These are phyloP conservation scores for Lepidonotus clava DNA, from an alignment of 2,888 invertebrate genomes.

Conservation along the genomic window DNA sequence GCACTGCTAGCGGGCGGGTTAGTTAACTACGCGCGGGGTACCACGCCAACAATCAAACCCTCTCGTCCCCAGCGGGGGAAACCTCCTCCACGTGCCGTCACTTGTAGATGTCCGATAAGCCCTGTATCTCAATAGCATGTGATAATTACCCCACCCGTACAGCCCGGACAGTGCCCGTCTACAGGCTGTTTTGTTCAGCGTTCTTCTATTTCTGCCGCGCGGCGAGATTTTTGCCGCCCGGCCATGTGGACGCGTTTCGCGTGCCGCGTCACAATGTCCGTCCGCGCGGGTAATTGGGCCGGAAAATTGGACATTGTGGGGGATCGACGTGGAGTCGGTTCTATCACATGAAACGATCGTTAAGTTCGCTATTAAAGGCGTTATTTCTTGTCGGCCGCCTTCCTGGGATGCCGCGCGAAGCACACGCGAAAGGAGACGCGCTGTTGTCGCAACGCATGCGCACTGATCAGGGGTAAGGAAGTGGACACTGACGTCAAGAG, in stretches of 20 bases:
- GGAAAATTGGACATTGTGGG: constrained; percentile 47
- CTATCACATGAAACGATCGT: constrained; percentile 42
- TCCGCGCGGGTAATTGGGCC: constrained; percentile 22
- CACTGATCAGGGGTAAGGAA: not conserved
- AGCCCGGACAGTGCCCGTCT: too few species aligned
- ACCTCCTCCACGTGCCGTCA: too few species aligned
- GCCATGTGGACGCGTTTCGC: constrained; percentile 6
- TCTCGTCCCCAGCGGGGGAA: too few species aligned
- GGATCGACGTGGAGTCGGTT: not conserved
- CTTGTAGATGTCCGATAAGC: too few species aligned
- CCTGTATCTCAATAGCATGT: too few species aligned
- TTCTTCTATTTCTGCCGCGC: too few species aligned
- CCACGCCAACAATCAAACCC: too few species aligned
- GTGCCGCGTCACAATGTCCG: constrained; percentile 23
- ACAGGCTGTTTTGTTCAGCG: too few species aligned
- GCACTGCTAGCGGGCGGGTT: too few species aligned
- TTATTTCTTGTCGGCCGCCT: not conserved
- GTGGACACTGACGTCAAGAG: not conserved
- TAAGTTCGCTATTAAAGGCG: constrained; percentile 45
- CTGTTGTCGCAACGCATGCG: not conserved
- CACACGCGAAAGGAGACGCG: not conserved
- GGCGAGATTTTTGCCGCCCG: not conserved
- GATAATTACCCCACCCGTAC: too few species aligned
- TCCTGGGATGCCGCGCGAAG: not conserved
- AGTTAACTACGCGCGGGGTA: too few species aligned